These are phyloP conservation scores for Crocuta crocuta DNA, from an alignment of 2,113 vertebrate genomes.

Conservation along the genomic window DNA sequence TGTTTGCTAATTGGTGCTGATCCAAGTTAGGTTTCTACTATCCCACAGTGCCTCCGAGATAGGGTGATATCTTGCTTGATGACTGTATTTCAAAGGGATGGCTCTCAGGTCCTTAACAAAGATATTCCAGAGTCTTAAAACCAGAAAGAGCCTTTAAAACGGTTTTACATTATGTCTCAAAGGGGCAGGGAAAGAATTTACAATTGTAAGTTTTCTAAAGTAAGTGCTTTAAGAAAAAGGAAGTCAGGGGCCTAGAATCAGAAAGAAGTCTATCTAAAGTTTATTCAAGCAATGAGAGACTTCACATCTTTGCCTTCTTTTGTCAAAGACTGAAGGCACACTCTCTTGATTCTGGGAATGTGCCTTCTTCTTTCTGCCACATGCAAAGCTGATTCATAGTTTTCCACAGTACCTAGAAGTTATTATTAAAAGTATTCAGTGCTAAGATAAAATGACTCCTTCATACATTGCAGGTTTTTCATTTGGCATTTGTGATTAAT, in stretches of 20 bases:
- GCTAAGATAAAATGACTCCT: neutral
- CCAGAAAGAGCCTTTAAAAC: neutral
- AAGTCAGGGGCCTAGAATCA: neutral
- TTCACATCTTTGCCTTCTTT: neutral
- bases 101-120: neutral
- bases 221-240: neutral
- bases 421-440: neutral
- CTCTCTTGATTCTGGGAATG: neutral
- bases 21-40: neutral
- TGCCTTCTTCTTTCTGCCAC: neutral
- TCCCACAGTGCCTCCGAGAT: neutral
- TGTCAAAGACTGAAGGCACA: neutral
- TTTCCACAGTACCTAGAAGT: neutral
- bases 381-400: neutral
- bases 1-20: neutral
- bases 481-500: neutral
- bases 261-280: neutral
- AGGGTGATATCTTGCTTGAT: neutral
- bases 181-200: neutral
- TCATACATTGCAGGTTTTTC: neutral
- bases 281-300: neutral
- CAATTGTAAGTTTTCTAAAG: neutral
- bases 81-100: neutral
- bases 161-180: neutral
- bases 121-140: neutral